Evolutionary conservation across 1,140 invertebrate genomes (phyloP).

Genomic region (Papilio glaucus): DNA sequence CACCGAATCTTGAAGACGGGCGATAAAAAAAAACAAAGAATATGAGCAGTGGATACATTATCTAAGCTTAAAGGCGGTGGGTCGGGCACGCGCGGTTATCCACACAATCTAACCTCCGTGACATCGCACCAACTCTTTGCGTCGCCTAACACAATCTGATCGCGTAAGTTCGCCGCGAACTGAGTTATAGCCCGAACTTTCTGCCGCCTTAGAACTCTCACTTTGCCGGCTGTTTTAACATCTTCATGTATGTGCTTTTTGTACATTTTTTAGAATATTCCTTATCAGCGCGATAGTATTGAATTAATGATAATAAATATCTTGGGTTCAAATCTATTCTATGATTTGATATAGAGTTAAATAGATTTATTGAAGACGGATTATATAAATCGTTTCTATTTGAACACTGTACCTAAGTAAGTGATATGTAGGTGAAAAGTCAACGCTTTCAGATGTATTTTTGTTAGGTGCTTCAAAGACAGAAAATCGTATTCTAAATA

Average conservation of each 20-base stretch:
- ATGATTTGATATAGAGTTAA: conserved; percentile 2
- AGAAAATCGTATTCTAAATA: conserved; percentile 22
- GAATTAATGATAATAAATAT: too few species aligned
- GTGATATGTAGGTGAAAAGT: background rate
- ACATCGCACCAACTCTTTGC: conserved; percentile 52
- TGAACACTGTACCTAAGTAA: background rate
- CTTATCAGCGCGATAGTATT: too few species aligned
- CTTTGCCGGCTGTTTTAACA: conserved; percentile 49
- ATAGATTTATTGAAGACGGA: background rate
- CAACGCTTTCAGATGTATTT: background rate
- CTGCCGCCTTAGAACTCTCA: conserved; percentile 44
- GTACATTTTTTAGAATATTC: conserved; percentile 37
- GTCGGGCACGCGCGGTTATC: conserved; percentile 54
- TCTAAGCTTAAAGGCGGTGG: conserved; percentile 45
- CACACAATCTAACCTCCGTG: conserved; percentile 58
- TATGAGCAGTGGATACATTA: conserved; percentile 32
- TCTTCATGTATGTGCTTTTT: conserved; percentile 47
- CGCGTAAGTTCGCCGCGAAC: conserved; percentile 53
- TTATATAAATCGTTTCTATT: too few species aligned
- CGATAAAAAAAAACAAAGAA: conserved; percentile 5
- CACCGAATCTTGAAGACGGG: background rate
- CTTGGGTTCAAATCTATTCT: too few species aligned
- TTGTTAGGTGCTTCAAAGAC: background rate
- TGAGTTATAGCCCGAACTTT: conserved; percentile 61
- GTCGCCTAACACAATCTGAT: conserved; percentile 66